These are phyloP conservation scores for Drosophila nebulosa DNA, from an alignment of 1,140 invertebrate species.

Conservation along the genomic window DNA sequence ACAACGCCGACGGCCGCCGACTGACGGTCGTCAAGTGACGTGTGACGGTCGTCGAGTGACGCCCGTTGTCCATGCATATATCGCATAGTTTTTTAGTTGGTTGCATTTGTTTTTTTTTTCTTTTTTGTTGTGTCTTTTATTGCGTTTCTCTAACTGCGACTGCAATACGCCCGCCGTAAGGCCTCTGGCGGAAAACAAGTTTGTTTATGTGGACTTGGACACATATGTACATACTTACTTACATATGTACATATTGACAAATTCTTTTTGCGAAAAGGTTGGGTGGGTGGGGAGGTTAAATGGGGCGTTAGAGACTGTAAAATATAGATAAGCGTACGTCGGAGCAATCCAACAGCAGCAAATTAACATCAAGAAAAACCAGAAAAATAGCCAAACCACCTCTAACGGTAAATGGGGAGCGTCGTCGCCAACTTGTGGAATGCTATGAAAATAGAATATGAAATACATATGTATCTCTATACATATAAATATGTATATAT, in stretches of 20 bases:
- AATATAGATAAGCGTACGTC: conserved; percentile 33
- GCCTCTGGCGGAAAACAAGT: conserved; percentile 28
- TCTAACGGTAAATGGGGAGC: conserved; percentile 7
- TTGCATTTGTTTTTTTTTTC: not conserved
- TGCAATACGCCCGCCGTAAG: not conserved
- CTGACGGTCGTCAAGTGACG: not conserved
- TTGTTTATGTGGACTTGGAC: not conserved
- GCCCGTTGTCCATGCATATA: not conserved
- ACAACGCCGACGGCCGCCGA: not conserved
- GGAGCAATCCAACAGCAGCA: not conserved
- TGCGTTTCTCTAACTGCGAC: not conserved
- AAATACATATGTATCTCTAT: not conserved
- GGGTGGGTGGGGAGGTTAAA: not conserved
- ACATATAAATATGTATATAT: not conserved
- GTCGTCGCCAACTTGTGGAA: conserved; percentile 65
- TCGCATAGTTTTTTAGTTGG: not conserved
- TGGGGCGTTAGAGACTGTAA: not conserved
- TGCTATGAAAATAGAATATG: conserved; percentile 57
- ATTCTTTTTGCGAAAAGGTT: conserved; percentile 10
- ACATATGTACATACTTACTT: not conserved
- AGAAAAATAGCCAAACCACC: conserved; percentile 8
- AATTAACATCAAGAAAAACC: conserved; percentile 23
- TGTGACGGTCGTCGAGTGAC: not conserved
- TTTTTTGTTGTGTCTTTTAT: not conserved
- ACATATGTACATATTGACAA: conserved; percentile 1